Percentiles rank a stretch among this genome's conserved stretches.
Evolutionary conservation across 2,888 invertebrate genomes (phyloP).

Genomic region (Doris montereyensis): DNA sequence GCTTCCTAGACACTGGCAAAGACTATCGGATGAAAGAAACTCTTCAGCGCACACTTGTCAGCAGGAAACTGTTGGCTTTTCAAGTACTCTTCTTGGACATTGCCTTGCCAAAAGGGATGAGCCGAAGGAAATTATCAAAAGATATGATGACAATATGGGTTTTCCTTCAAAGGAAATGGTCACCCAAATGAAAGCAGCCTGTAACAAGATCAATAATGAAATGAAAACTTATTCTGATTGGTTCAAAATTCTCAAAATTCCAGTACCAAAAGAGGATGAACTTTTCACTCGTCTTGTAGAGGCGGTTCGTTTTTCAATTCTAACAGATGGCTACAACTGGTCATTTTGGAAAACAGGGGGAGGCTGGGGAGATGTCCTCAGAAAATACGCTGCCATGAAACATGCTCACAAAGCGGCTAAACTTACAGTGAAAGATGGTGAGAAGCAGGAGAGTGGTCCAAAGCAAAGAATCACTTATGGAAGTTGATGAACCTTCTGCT

Average conservation of each 20-base stretch:
- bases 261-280: slow-evolving; percentile 55
- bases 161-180: slow-evolving; percentile 63
- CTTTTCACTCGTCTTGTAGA: slow-evolving; percentile 53
- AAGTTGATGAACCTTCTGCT: neutral
- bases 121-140: slow-evolving; percentile 52
- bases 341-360: slow-evolving; percentile 60
- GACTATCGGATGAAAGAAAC: slow-evolving; percentile 56
- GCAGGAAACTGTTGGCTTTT: slow-evolving; percentile 63
- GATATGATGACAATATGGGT: slow-evolving; percentile 61
- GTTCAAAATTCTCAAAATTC: slow-evolving; percentile 62
- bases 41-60: slow-evolving; percentile 56
- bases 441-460: neutral
- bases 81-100: slow-evolving; percentile 62
- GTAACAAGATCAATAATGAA: slow-evolving; percentile 51
- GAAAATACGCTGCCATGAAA: slow-evolving; percentile 50
- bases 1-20: slow-evolving; percentile 58
- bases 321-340: slow-evolving; percentile 62
- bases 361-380: slow-evolving; percentile 60
- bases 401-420: neutral
- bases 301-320: slow-evolving; percentile 57
- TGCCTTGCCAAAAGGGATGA: slow-evolving; percentile 59
- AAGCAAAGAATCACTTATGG: neutral
- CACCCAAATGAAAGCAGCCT: slow-evolving; percentile 57
- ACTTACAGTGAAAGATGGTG: neutral
- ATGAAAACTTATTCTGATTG: slow-evolving; percentile 61